Evolutionary conservation across 2,113 vertebrate species (phyloP).

Genomic region (Sitta europaea): DNA sequence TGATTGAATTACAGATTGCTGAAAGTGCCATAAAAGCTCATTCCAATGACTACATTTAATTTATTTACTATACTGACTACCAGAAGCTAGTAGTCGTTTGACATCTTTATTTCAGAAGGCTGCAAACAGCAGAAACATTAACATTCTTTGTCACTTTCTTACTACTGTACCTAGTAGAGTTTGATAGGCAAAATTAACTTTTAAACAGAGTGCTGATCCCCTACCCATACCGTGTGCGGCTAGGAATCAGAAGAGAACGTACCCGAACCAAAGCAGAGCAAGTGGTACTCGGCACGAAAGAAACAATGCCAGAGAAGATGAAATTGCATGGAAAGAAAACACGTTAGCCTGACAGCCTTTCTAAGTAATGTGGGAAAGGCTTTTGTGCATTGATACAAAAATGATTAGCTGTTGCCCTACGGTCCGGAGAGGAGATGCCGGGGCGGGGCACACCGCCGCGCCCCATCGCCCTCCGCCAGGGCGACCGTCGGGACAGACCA

Average conservation of each 20-base stretch:
- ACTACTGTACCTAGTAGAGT: constrained; percentile 45
- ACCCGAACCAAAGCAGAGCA: not conserved
- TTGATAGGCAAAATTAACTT: constrained; percentile 44
- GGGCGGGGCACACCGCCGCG: not conserved
- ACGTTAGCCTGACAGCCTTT: not conserved
- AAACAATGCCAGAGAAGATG: not conserved
- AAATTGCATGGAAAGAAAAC: not conserved
- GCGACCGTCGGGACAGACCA: not conserved
- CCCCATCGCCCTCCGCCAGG: not conserved
- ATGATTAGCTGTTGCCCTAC: not conserved
- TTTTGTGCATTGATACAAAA: not conserved
- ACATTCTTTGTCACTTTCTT: not conserved
- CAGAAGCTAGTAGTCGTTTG: not conserved
- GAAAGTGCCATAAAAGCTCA: constrained; percentile 55
- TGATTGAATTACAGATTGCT: constrained; percentile 67
- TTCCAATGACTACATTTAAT: constrained; percentile 63
- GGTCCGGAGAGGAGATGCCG: not conserved
- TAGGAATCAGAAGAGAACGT: not conserved
- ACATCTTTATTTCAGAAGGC: constrained; percentile 40
- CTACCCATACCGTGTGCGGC: not conserved
- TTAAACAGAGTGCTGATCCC: not conserved
- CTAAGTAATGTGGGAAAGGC: not conserved
- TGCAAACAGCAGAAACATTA: constrained; percentile 7
- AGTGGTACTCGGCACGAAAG: not conserved
- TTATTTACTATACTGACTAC: constrained; percentile 46